Base-by-base conservation (phyloP, 2,113 vertebrate genomes). In the Tachuris rubrigastra region DNA sequence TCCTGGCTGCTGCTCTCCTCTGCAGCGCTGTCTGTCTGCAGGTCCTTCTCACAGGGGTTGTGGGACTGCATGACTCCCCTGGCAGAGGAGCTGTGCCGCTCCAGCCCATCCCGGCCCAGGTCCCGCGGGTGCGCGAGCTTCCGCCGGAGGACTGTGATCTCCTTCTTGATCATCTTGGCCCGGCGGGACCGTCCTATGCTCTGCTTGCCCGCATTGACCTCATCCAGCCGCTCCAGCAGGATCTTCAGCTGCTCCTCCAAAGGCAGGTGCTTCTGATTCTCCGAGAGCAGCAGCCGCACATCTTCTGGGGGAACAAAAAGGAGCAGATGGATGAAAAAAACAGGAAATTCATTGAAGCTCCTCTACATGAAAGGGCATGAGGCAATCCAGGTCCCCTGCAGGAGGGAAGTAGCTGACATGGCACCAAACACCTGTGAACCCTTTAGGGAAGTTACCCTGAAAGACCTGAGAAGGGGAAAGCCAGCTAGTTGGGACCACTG, bases 1-100 rank as follows among this genome's bases (percentile, higher is more conserved):
- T 99, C 99, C 96, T 99, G 99, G 97, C 99, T 99, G 98, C 99
- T 99, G 98, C 99, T 99, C 98, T 99, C 99, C 58, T 99, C 99
- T 1, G 99, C 99, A 62, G 99, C 99, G 14, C 99, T 99, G 86
- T 99, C 98, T 3, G 98, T 98, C 97, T 98, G 98, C 85, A 96
- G 94, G 27, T 98, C 98, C 97, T 98, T 98, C 96, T 98, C 98
- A 0, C 98, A 98, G 66, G 98, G 95, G 97, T 97, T 98, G 98
- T 94, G 98, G 39, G 89, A 96, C 81, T 96, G 98, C 96, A 95
- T 98, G 96, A 72, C 97, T 24, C 98, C 97, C 60, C 98, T 95
- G 95, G 97, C 89, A 10, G 97, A 95, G 62, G 97, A 84, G 71
- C 98, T 41, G 4, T 98, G 98, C 41, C 98, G 97, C 23, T 98